Evolutionary conservation across 35 echinoderm and acorn worm species (phyloP), one percentile per base, ranked within the genome.

Genomic region (Apostichopus japonicus): DNA sequence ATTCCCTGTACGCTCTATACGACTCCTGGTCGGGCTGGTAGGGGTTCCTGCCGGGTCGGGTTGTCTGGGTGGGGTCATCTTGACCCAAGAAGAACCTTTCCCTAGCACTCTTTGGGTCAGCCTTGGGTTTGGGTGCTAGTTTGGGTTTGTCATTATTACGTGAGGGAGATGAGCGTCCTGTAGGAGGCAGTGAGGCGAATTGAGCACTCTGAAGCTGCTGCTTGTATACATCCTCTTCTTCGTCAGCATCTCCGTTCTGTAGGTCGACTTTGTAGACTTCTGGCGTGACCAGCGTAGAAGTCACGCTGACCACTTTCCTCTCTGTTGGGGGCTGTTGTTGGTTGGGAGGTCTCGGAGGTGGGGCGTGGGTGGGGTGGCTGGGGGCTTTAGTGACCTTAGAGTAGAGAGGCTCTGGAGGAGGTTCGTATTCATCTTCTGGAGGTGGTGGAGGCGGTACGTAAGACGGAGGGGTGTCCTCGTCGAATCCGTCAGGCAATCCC

Each of bases 221-320:
- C 17, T 90, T 94, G 77, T 63, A 78, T 55, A 79, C 61, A 57
- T 93, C 92, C 4, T 67, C 82, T 16, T 56, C 56, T 54, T 90
- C 23, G 14, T 90, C 93, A 54, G 79, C 73, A 51, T 94, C 87
- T 33, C 88, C 93, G 72, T 84, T 88, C 27, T 88, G 86, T 7
- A 94, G 77, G 86, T 94, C 87, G 11, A 94, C 87, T 70, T 58
- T 94, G 54, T 94, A 65, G 8, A 94, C 93, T 73, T 94, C 93
- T 53, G 87, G n/a, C 6, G n/a, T 90, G 33, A 94, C 87, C 21
- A 82, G 24, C 17, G 24, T 62, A 22, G 93, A 80, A 8, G 71
- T 90, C 53, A 94, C 93, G 24, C 24, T 94, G 4, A 94, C 77
- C 4, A 78, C 88, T 44, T 94, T 87, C 54, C 57, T 67, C 24